Evolutionary conservation across 2,113 vertebrate species (phyloP).

Genomic region (Pomatostomus ruficeps): DNA sequence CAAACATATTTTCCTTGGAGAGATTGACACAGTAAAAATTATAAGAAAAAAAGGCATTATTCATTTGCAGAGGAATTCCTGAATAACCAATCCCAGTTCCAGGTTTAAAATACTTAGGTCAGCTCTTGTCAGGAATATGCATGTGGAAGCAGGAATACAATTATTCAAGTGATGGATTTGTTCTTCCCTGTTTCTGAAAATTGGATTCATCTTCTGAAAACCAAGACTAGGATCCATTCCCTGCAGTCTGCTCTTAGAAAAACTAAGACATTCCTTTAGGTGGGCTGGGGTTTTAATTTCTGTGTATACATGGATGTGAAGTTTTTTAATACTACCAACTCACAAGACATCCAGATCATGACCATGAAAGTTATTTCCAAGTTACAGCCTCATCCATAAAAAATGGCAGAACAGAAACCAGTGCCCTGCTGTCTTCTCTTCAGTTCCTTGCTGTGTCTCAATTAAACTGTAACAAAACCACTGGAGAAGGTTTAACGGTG

Average conservation of each 20-base stretch:
- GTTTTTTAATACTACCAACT: neutral
- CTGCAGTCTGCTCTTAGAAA: neutral
- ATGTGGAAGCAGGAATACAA: neutral
- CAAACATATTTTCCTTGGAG: neutral
- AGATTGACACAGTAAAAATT: neutral
- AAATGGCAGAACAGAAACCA: neutral
- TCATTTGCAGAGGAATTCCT: neutral
- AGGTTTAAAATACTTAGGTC: neutral
- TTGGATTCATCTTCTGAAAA: neutral
- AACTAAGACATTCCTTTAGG: neutral
- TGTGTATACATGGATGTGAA: neutral
- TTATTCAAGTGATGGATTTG: neutral
- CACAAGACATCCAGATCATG: rapidly evolving
- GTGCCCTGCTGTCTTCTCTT: neutral
- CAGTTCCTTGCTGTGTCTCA: neutral
- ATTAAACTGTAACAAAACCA: neutral
- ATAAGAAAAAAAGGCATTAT: neutral
- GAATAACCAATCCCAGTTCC: neutral
- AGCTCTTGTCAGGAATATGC: neutral
- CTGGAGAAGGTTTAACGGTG: neutral
- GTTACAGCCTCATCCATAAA: neutral
- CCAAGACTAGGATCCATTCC: neutral
- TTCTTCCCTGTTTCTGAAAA: neutral
- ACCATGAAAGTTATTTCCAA: neutral
- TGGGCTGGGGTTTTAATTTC: neutral